Percentiles rank a stretch among this genome's conserved stretches.
Evolutionary conservation across 2,888 invertebrate genomes (phyloP).

Genomic region (Minunthozetes semirufus): DNA sequence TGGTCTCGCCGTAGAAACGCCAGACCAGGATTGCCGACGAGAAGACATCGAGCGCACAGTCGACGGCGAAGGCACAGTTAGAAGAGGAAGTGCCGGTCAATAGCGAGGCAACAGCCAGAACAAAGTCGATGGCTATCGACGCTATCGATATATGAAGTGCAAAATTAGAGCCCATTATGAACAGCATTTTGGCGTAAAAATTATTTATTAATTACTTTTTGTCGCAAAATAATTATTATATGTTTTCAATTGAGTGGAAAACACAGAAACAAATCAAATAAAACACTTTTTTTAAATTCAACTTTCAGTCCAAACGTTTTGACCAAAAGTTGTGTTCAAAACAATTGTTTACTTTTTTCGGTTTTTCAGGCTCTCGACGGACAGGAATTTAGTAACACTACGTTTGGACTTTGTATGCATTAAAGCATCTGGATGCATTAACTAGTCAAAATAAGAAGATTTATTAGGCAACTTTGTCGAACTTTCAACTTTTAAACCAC

Average conservation of each 20-base stretch:
- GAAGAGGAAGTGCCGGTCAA: conserved; percentile 2
- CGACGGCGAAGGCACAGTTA: conserved; percentile 2
- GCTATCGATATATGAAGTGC: conserved; percentile 10
- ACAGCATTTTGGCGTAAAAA: background rate
- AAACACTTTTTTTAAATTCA: background rate
- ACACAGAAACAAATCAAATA: background rate
- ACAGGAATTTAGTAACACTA: background rate
- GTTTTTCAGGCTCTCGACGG: background rate
- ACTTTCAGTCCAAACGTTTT: too few species aligned
- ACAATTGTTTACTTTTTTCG: background rate
- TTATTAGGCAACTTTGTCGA: too few species aligned
- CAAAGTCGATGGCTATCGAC: background rate
- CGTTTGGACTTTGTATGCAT: background rate
- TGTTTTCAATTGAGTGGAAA: background rate
- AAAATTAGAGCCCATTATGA: background rate
- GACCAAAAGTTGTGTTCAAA: too few species aligned
- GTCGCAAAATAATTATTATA: background rate
- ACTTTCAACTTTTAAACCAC: too few species aligned
- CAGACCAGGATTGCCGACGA: background rate
- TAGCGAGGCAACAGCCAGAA: background rate
- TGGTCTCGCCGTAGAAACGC: background rate
- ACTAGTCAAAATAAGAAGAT: too few species aligned
- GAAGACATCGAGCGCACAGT: background rate
- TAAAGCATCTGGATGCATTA: background rate
- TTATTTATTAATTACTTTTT: background rate